A percentile compares a stretch with the other conserved stretches of the same genome.
phyloP scores from a whole-genome alignment of 2,113 vertebrate genomes.

The Poeciliopsis occidentalis region DNA sequence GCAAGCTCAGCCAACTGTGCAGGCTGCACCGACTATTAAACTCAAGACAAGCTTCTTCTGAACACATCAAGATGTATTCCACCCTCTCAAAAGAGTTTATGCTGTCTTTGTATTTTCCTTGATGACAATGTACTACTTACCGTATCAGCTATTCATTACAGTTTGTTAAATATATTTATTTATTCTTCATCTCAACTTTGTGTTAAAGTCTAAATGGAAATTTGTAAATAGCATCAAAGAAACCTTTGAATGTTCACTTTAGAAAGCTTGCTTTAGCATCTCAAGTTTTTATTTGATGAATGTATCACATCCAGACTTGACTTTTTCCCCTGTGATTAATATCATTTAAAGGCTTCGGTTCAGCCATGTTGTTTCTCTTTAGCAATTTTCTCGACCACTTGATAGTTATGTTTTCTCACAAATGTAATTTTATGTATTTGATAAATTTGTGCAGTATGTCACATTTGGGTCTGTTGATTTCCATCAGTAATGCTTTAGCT shows the following conservation, averaged over 20 bases:
- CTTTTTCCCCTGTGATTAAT: slow-evolving; percentile 3
- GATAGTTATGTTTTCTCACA: too few relatives aligned
- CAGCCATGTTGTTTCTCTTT: slow-evolving; percentile 7
- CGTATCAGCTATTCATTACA: slow-evolving; percentile 18
- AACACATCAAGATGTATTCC: slow-evolving; percentile 42
- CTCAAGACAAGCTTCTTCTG: slow-evolving; percentile 98
- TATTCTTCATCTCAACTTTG: slow-evolving; percentile 45
- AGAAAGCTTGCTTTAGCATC: slow-evolving; percentile 34
- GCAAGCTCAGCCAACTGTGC: slow-evolving; percentile 87
- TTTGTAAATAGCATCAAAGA: slow-evolving; percentile 58
- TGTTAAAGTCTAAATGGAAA: slow-evolving; percentile 26
- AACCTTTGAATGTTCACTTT: slow-evolving; percentile 57
- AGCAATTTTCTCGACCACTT: not conserved
- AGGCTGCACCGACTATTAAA: slow-evolving; percentile 95
- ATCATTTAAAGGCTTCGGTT: not conserved
- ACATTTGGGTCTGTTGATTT: slow-evolving; percentile 7
- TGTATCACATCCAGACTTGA: slow-evolving; percentile 37
- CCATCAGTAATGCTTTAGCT: not conserved
- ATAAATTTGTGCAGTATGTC: not conserved
- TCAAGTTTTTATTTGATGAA: slow-evolving; percentile 39
- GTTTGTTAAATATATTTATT: slow-evolving; percentile 58
- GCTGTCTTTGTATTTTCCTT: slow-evolving; percentile 27
- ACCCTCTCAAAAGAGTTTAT: slow-evolving; percentile 17
- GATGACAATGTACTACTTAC: slow-evolving; percentile 26
- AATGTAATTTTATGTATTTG: not conserved